A percentile compares a stretch with the other conserved stretches of the same genome.
Evolutionary conservation across 2,113 vertebrate species (phyloP).

Genomic region (Vicugna pacos): DNA sequence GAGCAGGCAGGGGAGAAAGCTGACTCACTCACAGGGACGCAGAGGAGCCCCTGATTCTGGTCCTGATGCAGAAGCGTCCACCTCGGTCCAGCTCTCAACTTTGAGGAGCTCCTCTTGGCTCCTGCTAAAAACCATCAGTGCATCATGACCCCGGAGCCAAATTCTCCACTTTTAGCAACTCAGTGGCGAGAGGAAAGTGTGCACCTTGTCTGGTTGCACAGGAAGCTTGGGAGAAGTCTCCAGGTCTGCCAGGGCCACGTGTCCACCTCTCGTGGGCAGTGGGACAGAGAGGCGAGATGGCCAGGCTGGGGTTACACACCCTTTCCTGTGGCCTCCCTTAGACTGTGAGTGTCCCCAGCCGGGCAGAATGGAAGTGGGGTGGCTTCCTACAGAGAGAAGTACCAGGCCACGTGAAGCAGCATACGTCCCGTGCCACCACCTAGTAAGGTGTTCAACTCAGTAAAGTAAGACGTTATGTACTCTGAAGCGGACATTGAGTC

Average conservation of each 20-base stretch:
- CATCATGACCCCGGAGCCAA: not conserved
- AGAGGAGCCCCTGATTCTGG: not conserved
- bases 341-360: not conserved
- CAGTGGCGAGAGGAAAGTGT: not conserved
- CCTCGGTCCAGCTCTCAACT: fast-evolving
- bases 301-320: no score
- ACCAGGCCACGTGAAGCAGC: not conserved
- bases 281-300: not conserved
- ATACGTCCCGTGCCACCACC: fast-evolving
- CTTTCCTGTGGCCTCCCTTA: not conserved
- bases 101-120: no score
- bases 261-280: no score
- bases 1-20: not conserved
- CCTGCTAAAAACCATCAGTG: not conserved
- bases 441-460: fast-evolving
- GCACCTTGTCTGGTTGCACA: no score
- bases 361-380: no score
- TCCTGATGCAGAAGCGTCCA: fast-evolving
- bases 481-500: not conserved
- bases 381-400: not conserved
- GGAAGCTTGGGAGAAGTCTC: not conserved
- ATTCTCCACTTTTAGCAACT: not conserved
- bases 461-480: fast-evolving
- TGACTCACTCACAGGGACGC: not conserved
- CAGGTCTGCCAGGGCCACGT: fast-evolving